phyloP scores from a whole-genome alignment of 64 coral and sea anemone species.

The Catalaphyllia jardinei region DNA sequence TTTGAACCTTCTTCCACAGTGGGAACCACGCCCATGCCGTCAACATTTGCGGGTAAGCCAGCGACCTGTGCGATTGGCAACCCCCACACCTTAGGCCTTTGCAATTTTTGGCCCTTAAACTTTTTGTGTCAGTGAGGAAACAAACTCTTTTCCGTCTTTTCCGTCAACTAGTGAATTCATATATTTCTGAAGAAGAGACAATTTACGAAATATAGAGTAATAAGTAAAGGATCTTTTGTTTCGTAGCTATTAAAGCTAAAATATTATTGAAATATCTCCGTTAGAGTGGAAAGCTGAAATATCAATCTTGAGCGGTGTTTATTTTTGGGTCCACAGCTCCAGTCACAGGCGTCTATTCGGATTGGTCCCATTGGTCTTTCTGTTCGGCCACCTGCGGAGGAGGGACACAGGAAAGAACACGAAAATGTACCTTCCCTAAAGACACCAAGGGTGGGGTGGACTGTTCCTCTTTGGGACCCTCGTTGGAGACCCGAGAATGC shows the following conservation, averaged over 20 bases:
- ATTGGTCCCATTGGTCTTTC: constrained; percentile 67
- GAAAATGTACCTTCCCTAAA: constrained; percentile 68
- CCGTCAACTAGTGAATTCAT: no score
- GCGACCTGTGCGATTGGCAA: background rate
- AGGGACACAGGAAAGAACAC: constrained; percentile 79
- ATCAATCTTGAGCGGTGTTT: background rate
- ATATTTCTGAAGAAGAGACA: no score
- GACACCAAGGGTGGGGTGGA: constrained; percentile 60
- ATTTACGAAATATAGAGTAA: no score
- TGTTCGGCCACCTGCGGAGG: constrained; percentile 84
- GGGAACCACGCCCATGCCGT: constrained; percentile 7
- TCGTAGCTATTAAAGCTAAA: no score
- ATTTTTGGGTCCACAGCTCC: constrained; percentile 21
- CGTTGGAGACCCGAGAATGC: constrained; percentile 83
- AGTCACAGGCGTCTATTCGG: constrained; percentile 64
- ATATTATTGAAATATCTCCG: no score
- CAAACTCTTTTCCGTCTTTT: no score
- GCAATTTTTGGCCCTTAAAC: no score
- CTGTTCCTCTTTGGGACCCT: constrained; percentile 76
- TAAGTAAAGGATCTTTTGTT: no score
- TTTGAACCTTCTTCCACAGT: background rate
- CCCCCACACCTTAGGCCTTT: background rate
- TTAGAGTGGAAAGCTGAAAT: background rate
- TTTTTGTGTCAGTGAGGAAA: no score
- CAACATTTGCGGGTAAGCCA: constrained; percentile 30